A percentile compares a stretch with the other conserved stretches of the same genome.
Evolutionary conservation across 2,797 vertebrate species (phyloP).

Genomic region (Erethizon dorsatum): DNA sequence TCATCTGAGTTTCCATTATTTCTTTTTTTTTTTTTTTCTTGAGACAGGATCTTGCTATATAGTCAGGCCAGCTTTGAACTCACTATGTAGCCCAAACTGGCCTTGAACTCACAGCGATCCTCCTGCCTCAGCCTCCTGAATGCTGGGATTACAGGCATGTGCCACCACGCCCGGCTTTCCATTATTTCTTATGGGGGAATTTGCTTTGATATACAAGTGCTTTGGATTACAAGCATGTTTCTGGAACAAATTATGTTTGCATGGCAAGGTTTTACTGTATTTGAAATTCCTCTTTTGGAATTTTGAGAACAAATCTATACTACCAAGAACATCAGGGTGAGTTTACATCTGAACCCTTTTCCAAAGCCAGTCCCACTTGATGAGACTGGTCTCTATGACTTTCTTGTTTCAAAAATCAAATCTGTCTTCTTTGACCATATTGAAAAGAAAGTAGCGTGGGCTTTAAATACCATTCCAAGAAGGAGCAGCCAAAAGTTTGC

Average conservation of each 20-base stretch:
- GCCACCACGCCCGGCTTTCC: background rate
- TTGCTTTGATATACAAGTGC: background rate
- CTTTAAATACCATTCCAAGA: background rate
- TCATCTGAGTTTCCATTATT: background rate
- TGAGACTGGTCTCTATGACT: background rate
- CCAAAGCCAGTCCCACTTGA: background rate
- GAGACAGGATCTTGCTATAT: background rate
- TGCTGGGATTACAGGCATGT: background rate
- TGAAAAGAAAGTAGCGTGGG: conserved; percentile 30
- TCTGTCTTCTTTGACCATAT: conserved; percentile 37
- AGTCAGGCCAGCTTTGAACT: background rate
- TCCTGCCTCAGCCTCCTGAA: background rate
- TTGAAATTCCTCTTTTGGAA: conserved; percentile 51
- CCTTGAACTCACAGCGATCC: background rate
- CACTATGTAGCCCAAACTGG: background rate
- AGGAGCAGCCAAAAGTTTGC: conserved; percentile 18
- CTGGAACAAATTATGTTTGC: background rate
- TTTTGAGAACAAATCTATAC: conserved; percentile 44
- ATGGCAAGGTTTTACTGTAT: background rate
- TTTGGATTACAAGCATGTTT: background rate
- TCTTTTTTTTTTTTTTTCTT: background rate
- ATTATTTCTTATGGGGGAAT: background rate
- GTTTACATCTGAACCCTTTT: background rate
- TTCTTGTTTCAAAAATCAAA: conserved; percentile 64
- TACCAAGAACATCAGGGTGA: conserved; percentile 9